A percentile compares a stretch with the other conserved stretches of the same genome.
Conservation (phyloP, 2,797 vertebrate species). For the Pseudopleuronectes americanus region DNA sequence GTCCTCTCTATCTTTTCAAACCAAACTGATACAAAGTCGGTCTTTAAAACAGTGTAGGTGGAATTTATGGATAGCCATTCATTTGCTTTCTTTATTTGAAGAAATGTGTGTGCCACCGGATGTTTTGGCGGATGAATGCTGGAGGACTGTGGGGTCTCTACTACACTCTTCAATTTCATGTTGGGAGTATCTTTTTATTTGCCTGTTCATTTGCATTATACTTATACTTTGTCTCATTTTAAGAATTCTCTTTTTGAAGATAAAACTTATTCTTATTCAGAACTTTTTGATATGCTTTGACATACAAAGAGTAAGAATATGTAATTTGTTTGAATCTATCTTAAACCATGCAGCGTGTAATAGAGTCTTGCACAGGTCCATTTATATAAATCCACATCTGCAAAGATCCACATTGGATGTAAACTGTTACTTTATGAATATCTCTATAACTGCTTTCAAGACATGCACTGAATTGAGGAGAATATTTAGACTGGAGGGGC, state of each 20-base stretch:
- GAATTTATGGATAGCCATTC: constrained; percentile 57
- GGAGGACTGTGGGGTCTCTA: constrained; percentile 4
- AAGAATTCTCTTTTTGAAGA: not conserved
- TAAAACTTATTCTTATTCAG: not conserved
- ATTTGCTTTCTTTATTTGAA: constrained; percentile 48
- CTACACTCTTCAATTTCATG: constrained; percentile 1
- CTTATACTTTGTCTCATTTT: not conserved
- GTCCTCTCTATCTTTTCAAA: constrained; percentile 61
- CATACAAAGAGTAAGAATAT: not conserved
- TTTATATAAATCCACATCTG: too few species aligned
- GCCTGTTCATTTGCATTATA: constrained; percentile 6
- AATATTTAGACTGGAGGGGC: too few species aligned
- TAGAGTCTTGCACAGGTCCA: too few species aligned
- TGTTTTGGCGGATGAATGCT: constrained; percentile 34
- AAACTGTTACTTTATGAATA: too few species aligned
- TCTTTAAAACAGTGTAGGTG: constrained; percentile 48
- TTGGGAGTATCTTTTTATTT: not conserved
- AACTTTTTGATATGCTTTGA: not conserved
- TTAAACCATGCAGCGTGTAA: not conserved
- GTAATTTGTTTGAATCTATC: not conserved
- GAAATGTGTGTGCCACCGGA: constrained; percentile 19
- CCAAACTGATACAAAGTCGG: constrained; percentile 57
- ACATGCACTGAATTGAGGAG: too few species aligned
- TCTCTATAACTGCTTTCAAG: too few species aligned
- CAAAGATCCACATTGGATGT: too few species aligned